These are phyloP conservation scores for Pogonomyrmex californicus DNA, from an alignment of 1,140 invertebrate species.

Conservation along the genomic window DNA sequence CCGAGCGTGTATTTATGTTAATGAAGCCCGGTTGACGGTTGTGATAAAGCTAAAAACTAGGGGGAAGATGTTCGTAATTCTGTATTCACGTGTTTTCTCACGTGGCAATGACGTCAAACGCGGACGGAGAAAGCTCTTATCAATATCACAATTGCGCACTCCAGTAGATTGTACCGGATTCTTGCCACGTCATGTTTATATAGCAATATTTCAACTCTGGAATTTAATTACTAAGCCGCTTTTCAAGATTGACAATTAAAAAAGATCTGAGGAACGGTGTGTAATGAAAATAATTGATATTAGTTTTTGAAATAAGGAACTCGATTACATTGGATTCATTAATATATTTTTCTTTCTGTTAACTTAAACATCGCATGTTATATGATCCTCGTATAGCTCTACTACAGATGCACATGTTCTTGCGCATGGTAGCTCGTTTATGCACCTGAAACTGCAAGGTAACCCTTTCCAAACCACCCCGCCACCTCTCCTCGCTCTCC, in stretches of 20 bases:
- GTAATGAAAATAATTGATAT: not conserved
- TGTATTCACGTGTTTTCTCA: constrained; percentile 44
- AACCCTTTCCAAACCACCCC: constrained; percentile 42
- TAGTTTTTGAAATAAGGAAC: not conserved
- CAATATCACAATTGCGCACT: not conserved
- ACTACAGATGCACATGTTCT: constrained; percentile 47
- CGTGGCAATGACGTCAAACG: not conserved
- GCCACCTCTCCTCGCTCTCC: not conserved
- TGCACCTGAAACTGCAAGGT: constrained; percentile 64
- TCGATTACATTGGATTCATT: not conserved
- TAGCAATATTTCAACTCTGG: not conserved
- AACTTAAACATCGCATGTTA: constrained; percentile 4
- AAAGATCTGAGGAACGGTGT: not conserved
- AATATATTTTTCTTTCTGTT: constrained; percentile 10
- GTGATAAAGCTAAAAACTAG: constrained; percentile 48
- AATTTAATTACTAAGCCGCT: constrained; percentile 5
- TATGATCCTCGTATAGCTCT: constrained; percentile 22
- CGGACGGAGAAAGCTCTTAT: not conserved
- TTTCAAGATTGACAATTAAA: constrained; percentile 19
- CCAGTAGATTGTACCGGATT: not conserved
- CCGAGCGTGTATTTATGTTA: constrained; percentile 41
- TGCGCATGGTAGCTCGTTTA: constrained; percentile 67
- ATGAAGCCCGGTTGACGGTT: constrained; percentile 13
- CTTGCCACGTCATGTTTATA: not conserved
- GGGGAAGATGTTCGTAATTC: constrained; percentile 44